Base-by-base conservation (phyloP, 1,140 invertebrate species). In the Orussus abietinus region DNA sequence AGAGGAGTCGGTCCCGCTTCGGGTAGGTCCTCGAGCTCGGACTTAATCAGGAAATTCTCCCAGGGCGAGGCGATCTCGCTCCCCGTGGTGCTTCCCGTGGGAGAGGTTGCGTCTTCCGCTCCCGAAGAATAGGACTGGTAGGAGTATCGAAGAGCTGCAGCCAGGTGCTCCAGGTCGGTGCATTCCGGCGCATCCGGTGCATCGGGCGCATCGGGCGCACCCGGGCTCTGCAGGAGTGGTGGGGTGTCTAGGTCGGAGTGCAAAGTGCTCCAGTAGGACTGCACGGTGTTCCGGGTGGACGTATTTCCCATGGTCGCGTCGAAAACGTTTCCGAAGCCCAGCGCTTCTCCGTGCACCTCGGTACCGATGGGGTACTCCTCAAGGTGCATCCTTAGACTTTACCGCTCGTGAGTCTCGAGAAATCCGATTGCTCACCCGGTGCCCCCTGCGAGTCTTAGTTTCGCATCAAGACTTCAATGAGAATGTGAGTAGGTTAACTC, bases 111-210 rank as follows among this genome's bases (percentile, higher is more conserved):
- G 6, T 41, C 42, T 15, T 33, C 47, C 1, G 6, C 22, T 25
- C 22, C 22, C 6, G 22, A 18, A 7, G 34, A 19, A n/a, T 36
- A 36, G 5, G 34, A 19, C 11, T 15, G 18, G 12, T 30, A 3
- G 66, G 54, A 40, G 34, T 64, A 64, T 17, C 66, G 65, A 15
- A 71, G 61, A 5, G 57, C 44, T 4, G 53, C 50, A 5, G 49
- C 50, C 5, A 66, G 19, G 18, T 69, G 59, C 1, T 66, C 59
- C 66, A 65, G 69, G 15, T 67, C 66, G 5, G 53, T 54, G 12
- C 48, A 43, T 3, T 59, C 59, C n/a, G n/a, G n/a, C n/a, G n/a
- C n/a, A n/a, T n/a, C n/a, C n/a, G n/a, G n/a, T n/a, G n/a, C n/a
- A n/a, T n/a, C n/a, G n/a, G n/a, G n/a, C n/a, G n/a, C n/a, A n/a